Percentiles rank a stretch among this genome's conserved stretches.
phyloP scores from a whole-genome alignment of 2,113 vertebrate species.

The Aptenodytes patagonicus region DNA sequence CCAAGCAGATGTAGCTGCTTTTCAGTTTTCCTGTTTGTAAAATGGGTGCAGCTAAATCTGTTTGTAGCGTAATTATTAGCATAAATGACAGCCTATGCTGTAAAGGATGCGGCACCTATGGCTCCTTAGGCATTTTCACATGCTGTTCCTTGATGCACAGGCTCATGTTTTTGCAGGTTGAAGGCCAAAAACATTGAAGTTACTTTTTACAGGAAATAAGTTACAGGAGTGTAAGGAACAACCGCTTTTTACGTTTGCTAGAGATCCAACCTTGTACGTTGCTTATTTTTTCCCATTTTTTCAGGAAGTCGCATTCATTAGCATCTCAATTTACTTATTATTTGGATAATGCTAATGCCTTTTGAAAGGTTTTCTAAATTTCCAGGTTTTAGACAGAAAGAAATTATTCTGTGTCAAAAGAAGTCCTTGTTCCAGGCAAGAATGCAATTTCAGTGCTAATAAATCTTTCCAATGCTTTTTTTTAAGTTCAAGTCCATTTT shows the following conservation, averaged over 20 bases:
- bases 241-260: fast-evolving
- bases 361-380: neutral
- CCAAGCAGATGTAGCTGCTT: neutral
- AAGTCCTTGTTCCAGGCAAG: neutral
- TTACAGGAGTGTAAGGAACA: neutral
- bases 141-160: neutral
- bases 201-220: neutral
- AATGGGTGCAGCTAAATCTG: neutral
- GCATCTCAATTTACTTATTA: neutral
- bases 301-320: neutral
- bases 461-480: neutral
- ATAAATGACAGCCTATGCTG: neutral
- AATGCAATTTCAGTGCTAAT: too few species aligned
- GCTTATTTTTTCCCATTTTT: neutral
- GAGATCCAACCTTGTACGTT: neutral
- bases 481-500: too few species aligned
- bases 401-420: neutral
- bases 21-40: neutral
- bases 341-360: neutral
- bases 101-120: neutral
- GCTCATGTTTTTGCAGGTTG: neutral
- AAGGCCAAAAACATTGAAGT: neutral
- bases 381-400: neutral
- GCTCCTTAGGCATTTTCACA: neutral
- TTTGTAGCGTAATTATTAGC: neutral